Percentiles rank a stretch among this genome's conserved stretches.
phyloP scores from a whole-genome alignment of 2,797 vertebrate species.

The Lagorchestes hirsutus region DNA sequence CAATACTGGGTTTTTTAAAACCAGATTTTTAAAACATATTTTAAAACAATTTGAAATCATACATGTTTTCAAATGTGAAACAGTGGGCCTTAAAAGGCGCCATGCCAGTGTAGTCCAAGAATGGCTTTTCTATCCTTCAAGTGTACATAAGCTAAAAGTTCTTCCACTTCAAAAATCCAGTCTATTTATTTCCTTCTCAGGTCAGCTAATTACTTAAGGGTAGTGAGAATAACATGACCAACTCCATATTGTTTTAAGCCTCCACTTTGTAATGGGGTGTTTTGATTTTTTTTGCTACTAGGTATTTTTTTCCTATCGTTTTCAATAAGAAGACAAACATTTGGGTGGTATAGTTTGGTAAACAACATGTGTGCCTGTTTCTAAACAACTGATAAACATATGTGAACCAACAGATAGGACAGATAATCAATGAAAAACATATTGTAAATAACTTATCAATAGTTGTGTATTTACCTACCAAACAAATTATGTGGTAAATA shows the following conservation, averaged over 20 bases:
- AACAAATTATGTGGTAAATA: neutral
- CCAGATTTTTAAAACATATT: neutral
- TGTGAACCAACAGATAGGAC: neutral
- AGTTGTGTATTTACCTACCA: neutral
- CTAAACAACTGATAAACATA: neutral
- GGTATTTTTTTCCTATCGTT: neutral
- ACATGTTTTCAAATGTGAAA: neutral
- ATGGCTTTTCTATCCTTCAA: neutral
- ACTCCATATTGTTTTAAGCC: neutral
- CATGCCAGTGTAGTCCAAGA: neutral
- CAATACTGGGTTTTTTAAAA: constrained; percentile 21
- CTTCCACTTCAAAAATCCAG: neutral
- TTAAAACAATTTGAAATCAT: neutral
- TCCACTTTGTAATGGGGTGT: neutral
- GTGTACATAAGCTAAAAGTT: neutral
- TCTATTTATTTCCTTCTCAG: neutral
- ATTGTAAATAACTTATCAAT: neutral
- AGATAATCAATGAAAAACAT: neutral
- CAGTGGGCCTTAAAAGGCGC: neutral
- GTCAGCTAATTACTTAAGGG: neutral
- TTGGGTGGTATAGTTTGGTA: neutral
- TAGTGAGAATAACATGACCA: neutral
- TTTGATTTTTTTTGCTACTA: neutral
- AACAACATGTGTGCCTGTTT: neutral
- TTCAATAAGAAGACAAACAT: neutral